Base-by-base conservation (phyloP, 2,888 invertebrate species). In the Tiphia femorata region DNA sequence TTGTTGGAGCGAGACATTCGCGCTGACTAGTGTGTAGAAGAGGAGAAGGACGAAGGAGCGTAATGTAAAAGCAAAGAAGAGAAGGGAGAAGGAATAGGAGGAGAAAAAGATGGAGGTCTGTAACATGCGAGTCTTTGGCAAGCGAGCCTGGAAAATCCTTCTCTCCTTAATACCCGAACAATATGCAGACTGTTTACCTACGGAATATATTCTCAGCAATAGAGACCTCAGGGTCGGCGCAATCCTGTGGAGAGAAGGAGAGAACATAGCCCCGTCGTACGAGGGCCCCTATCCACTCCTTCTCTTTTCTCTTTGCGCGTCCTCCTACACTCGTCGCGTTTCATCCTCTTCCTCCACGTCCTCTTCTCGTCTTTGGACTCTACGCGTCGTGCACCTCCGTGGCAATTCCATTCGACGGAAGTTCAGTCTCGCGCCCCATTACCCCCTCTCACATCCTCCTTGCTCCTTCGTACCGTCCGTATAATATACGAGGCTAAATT, bases 131-230 rank as follows among this genome's bases (percentile, higher is more conserved):
- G 14, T 19, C 56, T 47, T 52, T 52, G 47, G 46, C 52, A 56
- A 52, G 48, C 47, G 14, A 40, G 49, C 23, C 37, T n/a, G 42
- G 51, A 52, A 65, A 56, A 60, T 62, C 58, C 38, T 38, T 49
- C 20, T 52, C 43, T 52, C 29, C 29, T 50, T 62, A 55, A 61
- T 51, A 61, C 58, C 50, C 41, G 64, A 64, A 69, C 70, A 66
- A 69, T 69, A 64, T 56, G 68, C 60, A 42, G 60, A 19, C 48
- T 68, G 61, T 66, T 68, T 69, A 66, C 61, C 61, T 46, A 43
- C 38, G 52, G 58, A 66, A 61, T 61, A 66, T 53, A 64, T 70
- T 54, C n/a, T n/a, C 46, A 33, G 64, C 64, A 57, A 66, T 63
- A 47, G 60, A 48, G 44, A 57, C 53, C 55, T 46, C 49, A 51